A percentile compares a stretch with the other conserved stretches of the same genome.
phyloP scores from a whole-genome alignment of 1,140 invertebrate genomes.

The Steinernema feltiae region DNA sequence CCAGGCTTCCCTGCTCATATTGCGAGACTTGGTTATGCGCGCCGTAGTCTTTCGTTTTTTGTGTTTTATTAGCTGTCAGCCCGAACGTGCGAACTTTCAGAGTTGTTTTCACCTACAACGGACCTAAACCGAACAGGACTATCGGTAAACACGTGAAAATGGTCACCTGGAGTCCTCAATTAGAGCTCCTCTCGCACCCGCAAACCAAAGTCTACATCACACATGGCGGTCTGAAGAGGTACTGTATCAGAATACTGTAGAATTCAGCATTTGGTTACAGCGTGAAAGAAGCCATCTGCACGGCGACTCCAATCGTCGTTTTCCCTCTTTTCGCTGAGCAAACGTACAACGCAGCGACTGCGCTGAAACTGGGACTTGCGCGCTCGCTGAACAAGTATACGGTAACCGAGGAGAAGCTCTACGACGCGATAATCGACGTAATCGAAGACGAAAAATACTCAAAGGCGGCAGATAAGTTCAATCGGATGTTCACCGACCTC shows the following conservation, averaged over 20 bases:
- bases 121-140: conserved; percentile 16
- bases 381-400: conserved; percentile 35
- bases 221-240: conserved; percentile 51
- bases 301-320: conserved; percentile 22
- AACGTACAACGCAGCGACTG: conserved; percentile 30
- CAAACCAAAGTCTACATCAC: conserved; percentile 43
- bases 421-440: not conserved
- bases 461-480: not conserved
- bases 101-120: conserved; percentile 40
- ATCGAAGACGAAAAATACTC: not conserved
- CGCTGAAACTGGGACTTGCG: conserved; percentile 18
- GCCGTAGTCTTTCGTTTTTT: too few relatives aligned
- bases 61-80: too few relatives aligned
- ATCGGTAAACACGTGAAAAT: conserved; percentile 9
- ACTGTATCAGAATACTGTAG: not conserved
- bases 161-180: conserved; percentile 43
- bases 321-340: conserved; percentile 40
- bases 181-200: conserved; percentile 37
- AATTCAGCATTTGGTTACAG: conserved; percentile 11
- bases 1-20: too few relatives aligned
- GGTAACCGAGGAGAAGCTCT: conserved; percentile 9
- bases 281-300: conserved; percentile 40
- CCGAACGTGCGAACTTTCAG: conserved; percentile 3
- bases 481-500: not conserved
- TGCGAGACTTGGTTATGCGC: too few relatives aligned